Base-by-base conservation (phyloP, 35 echinoderm and acorn worm genomes). In the Stichopus chloronotus region DNA sequence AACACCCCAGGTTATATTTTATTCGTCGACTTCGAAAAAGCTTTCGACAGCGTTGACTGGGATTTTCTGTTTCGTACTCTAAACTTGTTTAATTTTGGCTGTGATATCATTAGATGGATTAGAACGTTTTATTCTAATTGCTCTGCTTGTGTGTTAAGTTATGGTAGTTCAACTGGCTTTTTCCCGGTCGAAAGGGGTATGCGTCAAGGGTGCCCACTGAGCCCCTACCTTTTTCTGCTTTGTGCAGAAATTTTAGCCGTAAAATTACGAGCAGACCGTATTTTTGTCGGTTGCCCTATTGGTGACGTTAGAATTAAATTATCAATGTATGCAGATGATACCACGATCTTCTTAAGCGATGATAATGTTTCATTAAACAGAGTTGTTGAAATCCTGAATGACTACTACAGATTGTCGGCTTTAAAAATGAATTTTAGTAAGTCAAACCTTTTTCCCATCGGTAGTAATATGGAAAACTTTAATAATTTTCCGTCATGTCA, bases 161-260 rank as follows among this genome's bases (percentile, higher is more conserved):
- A 83, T 83, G 80, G 24, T 16, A 56, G 5, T 0, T 83, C 54
- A 53, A 53, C n/a, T 30, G 16, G 25, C 30, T 83, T 83, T 83
- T 83, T 56, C 80, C 80, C 80, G 4, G 54, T 83, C 54, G 80
- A 83, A 83, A 83, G 54, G 80, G 80, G 24, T 22, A 83, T 83
- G 24, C 5, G 24, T 9, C 82, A 85, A 16, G 56, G 82, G 9
- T 85, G 43, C 13, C 82, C 82, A 21, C 53, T 58, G 57, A 85
- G 82, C 82, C 82, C 85, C 8, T 87, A 87, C 43, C 57, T 87
- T 6, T 87, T 87, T 87, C 19, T 87, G 23, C 60, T 87, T 21
- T 87, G 85, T 21, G 85, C 57, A n/a, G 85, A 87, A 87, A n/a
- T 87, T 87, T 11, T 59, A 25, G 55, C 56, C 52, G 14, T 58